These are phyloP conservation scores for Anisognathus igniventris DNA, from an alignment of 2,797 vertebrate species.

Conservation along the genomic window DNA sequence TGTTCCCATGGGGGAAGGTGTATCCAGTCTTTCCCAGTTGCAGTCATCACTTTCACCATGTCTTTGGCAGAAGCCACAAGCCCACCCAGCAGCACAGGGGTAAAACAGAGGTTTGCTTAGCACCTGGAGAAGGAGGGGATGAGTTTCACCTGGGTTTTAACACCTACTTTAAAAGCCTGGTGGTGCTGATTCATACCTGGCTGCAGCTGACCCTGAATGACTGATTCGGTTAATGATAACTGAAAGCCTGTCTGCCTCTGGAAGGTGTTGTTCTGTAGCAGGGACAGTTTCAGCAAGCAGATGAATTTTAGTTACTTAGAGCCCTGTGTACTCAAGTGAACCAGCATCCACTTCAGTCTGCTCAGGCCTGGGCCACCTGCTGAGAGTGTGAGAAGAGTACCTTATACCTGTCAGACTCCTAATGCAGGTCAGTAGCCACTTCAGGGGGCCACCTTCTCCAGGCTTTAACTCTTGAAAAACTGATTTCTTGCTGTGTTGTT, in stretches of 20 bases:
- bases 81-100: not conserved
- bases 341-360: not conserved
- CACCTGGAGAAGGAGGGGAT: not conserved
- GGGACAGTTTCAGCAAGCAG: not conserved
- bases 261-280: not conserved
- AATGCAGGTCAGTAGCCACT: slow-evolving; percentile 17
- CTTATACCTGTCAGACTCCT: not conserved
- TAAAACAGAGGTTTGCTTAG: not conserved
- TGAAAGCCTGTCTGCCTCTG: not conserved
- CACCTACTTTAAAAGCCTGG: not conserved
- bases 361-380: not conserved
- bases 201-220: not conserved
- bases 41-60: not conserved
- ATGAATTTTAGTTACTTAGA: not conserved
- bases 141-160: not conserved
- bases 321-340: not conserved
- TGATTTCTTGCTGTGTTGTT: not conserved
- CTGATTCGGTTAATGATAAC: not conserved
- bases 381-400: not conserved
- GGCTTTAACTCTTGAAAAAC: slow-evolving; percentile 6
- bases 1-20: not conserved
- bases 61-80: not conserved
- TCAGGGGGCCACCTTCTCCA: not conserved
- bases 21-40: not conserved
- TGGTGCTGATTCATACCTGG: not conserved